Conservation (phyloP, 2,888 invertebrate genomes). For the Tachystola acroxantha region DNA sequence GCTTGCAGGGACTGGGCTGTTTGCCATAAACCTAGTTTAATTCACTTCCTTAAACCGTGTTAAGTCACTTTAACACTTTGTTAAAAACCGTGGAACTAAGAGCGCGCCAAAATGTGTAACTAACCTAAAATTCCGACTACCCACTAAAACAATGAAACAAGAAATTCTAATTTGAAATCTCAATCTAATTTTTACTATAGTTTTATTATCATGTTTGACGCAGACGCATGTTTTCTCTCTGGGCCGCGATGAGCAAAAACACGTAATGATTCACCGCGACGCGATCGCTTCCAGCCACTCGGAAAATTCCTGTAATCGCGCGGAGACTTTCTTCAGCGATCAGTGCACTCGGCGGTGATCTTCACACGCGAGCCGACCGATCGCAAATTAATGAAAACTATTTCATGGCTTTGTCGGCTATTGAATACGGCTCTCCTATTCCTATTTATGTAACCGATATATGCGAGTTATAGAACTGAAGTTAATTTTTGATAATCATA, state of each 20-base stretch:
- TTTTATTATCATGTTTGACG: slow-evolving; percentile 13
- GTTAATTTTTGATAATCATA: no score
- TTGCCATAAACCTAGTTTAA: no score
- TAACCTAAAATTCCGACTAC: background rate
- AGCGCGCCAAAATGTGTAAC: no score
- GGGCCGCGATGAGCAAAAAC: slow-evolving; percentile 48
- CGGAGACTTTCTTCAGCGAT: slow-evolving; percentile 63
- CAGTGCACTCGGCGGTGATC: slow-evolving; percentile 38
- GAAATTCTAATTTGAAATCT: background rate
- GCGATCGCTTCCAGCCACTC: slow-evolving; percentile 69
- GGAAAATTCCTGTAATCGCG: slow-evolving; percentile 74
- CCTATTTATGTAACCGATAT: no score
- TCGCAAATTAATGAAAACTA: no score
- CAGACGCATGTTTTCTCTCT: slow-evolving; percentile 48
- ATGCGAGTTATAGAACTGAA: no score
- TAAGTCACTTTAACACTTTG: no score
- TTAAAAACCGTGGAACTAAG: no score
- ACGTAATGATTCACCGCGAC: slow-evolving; percentile 63
- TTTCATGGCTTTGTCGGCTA: no score
- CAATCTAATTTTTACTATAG: background rate
- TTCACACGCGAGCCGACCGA: slow-evolving; percentile 36
- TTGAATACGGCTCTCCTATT: no score
- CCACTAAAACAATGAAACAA: background rate
- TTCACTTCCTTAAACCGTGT: no score
- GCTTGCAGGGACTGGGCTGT: no score